A percentile compares a stretch with the other conserved stretches of the same genome.
Conservation (phyloP, 2,113 vertebrate species). For the Gopherus evgoodei region DNA sequence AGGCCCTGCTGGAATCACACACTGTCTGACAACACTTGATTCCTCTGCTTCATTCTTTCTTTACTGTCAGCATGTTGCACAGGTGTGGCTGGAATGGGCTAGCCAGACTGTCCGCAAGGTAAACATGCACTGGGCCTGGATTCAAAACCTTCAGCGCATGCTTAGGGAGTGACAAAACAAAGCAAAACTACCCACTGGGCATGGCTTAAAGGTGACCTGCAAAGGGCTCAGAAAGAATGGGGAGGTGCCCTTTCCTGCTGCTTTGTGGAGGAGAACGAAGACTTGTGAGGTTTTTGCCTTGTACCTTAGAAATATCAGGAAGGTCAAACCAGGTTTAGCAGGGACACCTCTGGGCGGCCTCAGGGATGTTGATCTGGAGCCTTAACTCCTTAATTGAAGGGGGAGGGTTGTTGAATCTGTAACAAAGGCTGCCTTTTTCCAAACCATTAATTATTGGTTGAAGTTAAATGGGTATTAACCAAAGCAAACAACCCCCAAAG, state of each 20-base stretch:
- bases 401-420: background rate
- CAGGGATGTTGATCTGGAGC: background rate
- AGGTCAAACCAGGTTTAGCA: background rate
- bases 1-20: rapidly evolving
- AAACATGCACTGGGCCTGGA: background rate
- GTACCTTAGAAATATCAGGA: background rate
- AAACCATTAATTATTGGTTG: background rate
- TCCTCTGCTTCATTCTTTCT: rapidly evolving
- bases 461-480: background rate
- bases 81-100: rapidly evolving
- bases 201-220: background rate
- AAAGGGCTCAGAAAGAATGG: background rate
- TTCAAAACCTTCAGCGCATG: background rate
- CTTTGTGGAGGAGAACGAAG: background rate
- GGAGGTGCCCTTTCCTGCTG: background rate
- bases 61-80: background rate
- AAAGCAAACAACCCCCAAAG: background rate
- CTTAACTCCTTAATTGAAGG: background rate
- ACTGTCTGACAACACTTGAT: rapidly evolving
- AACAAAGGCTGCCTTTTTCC: background rate
- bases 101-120: rapidly evolving
- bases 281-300: background rate
- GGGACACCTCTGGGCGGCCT: background rate
- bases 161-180: rapidly evolving
- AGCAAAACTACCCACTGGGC: background rate